Evolutionary conservation across 2,888 invertebrate genomes (phyloP), one percentile per base, ranked within the genome.

Genomic region (Hyposoter dolosus): DNA sequence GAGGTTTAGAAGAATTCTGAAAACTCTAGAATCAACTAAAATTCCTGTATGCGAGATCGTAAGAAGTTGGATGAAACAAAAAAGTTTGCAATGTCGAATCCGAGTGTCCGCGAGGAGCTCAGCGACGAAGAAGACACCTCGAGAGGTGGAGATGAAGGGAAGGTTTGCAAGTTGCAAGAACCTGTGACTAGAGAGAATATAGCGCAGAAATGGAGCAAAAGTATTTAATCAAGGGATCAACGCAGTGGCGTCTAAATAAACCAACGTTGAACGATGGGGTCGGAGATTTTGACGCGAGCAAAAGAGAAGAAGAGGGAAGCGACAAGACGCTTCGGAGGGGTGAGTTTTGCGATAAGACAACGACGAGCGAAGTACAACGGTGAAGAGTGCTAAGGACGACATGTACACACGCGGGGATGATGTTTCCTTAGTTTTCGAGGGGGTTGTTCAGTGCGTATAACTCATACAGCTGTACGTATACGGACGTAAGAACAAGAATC

Each of bases 201-300:
- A 76, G 68, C 83, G 84, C 17, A 81, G 85, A 83, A 85, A 88
- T 88, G 88, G 82, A 84, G 89, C 88, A 91, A 89, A 92, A 91
- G 92, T 92, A 91, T 92, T 92, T 92, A 92, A 92, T 92, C 92
- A 92, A 91, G 91, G 91, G 92, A 92, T 91, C 91, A 92, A 90
- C 90, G 89, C 88, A 81, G 90, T 88, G 87, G 88, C 88, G 89
- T 91, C 90, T 90, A 91, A 92, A 92, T 92, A 91, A 92, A 92
- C 90, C 91, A 92, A 89, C 89, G 90, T 90, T 92, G 91, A 92
- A 92, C 91, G 92, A 90, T 91, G 90, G 90, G 90, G 91, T 90
- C 88, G 90, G 88, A 91, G 91, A 91, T 92, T 92, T 82, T 91
- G 88, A 89, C 88, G 88, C 83, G 47, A 45, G 53, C 53, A 68